Evolutionary conservation across 2,888 invertebrate genomes (phyloP), one percentile per base, ranked within the genome.

Genomic region (Rhorus exstirpatorius): DNA sequence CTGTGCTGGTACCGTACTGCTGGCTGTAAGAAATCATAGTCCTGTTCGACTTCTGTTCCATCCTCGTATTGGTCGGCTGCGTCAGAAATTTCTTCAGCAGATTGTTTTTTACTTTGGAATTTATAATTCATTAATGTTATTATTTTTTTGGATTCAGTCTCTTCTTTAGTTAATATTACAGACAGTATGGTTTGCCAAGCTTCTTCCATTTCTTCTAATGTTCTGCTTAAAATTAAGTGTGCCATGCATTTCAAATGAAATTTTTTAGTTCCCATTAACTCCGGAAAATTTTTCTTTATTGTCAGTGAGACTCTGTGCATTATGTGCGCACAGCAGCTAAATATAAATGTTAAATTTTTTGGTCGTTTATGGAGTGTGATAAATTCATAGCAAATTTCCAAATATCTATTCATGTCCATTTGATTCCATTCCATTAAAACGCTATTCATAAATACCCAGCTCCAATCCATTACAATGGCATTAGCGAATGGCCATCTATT

Each of bases 391-490:
- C 38, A 38, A 38, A 7, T 38, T 38, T 8, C 8, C 8, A 38
- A 38, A 38, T 38, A 38, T 8, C 8, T 4, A n/a, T 12, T 8
- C 3, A 51, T 68, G 14, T 31, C 38, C 0, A n/a, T 17, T 12
- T 51, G 1, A 17, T 68, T 68, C 68, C 53, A 68, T 68, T 68
- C 53, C 1, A 31, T 1, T 26, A 68, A 26, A 6, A 68, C 10
- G n/a, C 14, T 14, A 10, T 31, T 49, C 31, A 68, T 53, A 12
- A 51, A n/a, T 4, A 14, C 35, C 68, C 53, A 68, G 21, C 68
- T 68, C 68, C 68, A 68, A 26, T 68, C 68, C 3, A 24, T 17
- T 1, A 68, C 68, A 7, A 68, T 31, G 3, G 31, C 68, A 12
- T 51, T 1, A 6, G 49, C n/a, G 12, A 26, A 68, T n/a, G 68